phyloP scores from a whole-genome alignment of 2,797 vertebrate genomes.

The Scyliorhinus canicula region DNA sequence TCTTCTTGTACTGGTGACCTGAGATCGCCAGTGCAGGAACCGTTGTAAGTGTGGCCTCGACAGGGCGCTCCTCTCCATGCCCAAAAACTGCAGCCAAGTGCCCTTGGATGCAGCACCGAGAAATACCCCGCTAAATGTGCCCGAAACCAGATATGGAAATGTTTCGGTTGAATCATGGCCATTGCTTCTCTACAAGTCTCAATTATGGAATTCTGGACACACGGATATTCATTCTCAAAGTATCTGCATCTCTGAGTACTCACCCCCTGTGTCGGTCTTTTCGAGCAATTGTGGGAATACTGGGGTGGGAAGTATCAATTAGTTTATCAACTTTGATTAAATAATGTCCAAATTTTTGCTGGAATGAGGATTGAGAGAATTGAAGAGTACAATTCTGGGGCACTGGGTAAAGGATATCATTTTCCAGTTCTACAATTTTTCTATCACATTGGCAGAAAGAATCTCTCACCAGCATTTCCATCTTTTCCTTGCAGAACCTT shows the following conservation, averaged over 20 bases:
- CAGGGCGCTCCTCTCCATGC: too few species aligned
- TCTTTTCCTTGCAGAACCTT: background rate
- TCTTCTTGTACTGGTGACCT: too few species aligned
- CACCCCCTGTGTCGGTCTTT: background rate
- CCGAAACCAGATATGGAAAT: too few species aligned
- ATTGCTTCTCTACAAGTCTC: too few species aligned
- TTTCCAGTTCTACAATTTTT: background rate
- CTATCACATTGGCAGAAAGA: background rate
- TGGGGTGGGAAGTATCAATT: background rate
- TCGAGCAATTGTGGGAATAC: background rate
- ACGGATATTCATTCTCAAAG: background rate
- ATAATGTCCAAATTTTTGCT: background rate
- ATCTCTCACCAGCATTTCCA: background rate
- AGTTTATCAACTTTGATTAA: background rate
- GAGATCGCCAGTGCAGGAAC: too few species aligned
- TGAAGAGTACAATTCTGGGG: background rate
- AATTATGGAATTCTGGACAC: background rate
- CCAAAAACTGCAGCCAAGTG: too few species aligned
- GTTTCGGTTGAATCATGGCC: too few species aligned
- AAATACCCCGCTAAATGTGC: too few species aligned
- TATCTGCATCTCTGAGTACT: background rate
- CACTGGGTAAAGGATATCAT: background rate
- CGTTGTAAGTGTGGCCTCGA: too few species aligned
- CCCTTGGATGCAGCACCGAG: too few species aligned
- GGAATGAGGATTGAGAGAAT: background rate